These are phyloP conservation scores for Polietes domitor DNA, from an alignment of 2,888 invertebrate genomes.

Conservation along the genomic window DNA sequence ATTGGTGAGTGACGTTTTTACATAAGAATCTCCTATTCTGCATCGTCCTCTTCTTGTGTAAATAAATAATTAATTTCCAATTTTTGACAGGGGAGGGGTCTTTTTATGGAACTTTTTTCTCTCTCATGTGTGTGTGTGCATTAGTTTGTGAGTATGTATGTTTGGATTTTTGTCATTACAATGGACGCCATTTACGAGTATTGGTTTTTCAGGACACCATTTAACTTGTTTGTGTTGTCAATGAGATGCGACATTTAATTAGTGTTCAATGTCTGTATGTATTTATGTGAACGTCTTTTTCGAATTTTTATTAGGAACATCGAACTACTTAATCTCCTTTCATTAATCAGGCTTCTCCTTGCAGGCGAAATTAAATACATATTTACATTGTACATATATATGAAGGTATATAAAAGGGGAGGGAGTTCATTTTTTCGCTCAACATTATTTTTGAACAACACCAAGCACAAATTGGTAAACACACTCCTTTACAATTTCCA, in stretches of 20 bases:
- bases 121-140: neutral
- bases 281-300: neutral
- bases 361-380: neutral
- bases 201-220: neutral
- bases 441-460: too few species aligned
- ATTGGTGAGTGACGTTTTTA: slow-evolving; percentile 85
- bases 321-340: neutral
- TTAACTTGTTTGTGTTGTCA: slow-evolving; percentile 21
- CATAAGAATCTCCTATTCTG: slow-evolving; percentile 22
- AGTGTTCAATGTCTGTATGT: slow-evolving; percentile 3
- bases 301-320: neutral
- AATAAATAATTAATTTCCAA: slow-evolving; percentile 41
- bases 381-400: too few species aligned
- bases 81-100: neutral
- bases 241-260: slow-evolving; percentile 36
- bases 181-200: neutral
- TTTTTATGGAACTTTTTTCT: neutral
- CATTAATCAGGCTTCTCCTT: neutral
- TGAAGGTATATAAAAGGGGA: too few species aligned
- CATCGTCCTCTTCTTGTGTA: neutral
- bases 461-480: too few species aligned
- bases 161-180: neutral
- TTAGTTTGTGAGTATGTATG: slow-evolving; percentile 3
- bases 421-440: too few species aligned
- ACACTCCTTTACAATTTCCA: too few species aligned